These are phyloP conservation scores for Tetragnatha montana DNA, from an alignment of 2,888 invertebrate species.

Conservation along the genomic window DNA sequence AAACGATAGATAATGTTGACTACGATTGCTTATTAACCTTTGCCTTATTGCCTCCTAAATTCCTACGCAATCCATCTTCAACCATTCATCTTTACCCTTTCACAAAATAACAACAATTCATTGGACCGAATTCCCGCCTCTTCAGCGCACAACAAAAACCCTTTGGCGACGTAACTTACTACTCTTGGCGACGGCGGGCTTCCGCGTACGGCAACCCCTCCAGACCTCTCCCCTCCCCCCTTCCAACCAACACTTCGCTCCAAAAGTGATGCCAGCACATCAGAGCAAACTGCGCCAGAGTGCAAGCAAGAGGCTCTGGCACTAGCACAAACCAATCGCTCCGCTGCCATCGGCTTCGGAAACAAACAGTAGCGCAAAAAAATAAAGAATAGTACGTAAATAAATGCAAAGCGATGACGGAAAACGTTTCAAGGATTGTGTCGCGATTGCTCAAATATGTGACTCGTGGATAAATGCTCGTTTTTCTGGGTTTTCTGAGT, in stretches of 20 bases:
- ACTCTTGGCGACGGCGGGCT: slow-evolving; percentile 41
- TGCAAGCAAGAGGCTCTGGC: slow-evolving; percentile 3
- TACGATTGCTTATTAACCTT: neutral
- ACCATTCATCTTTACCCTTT: neutral
- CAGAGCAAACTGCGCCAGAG: slow-evolving; percentile 35
- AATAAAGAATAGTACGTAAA: neutral
- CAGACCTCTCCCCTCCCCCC: slow-evolving; percentile 32
- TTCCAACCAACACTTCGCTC: slow-evolving; percentile 33
- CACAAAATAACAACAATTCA: neutral
- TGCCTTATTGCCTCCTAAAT: neutral
- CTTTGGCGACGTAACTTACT: slow-evolving; percentile 25
- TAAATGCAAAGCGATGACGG: neutral
- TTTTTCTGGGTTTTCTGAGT: slow-evolving; percentile 5
- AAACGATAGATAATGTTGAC: neutral
- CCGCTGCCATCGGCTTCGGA: slow-evolving; percentile 9
- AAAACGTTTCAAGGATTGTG: neutral
- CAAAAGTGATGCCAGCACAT: slow-evolving; percentile 30
- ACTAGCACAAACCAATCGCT: slow-evolving; percentile 4
- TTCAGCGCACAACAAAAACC: neutral
- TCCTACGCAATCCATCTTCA: neutral
- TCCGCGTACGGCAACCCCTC: slow-evolving; percentile 45
- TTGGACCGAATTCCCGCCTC: slow-evolving; percentile 6
- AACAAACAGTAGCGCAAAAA: slow-evolving; percentile 19
- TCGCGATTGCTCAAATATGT: neutral
- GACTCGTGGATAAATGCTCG: slow-evolving; percentile 2